Conservation (phyloP, 2,888 invertebrate genomes). For the Alviniconcha strummeri region DNA sequence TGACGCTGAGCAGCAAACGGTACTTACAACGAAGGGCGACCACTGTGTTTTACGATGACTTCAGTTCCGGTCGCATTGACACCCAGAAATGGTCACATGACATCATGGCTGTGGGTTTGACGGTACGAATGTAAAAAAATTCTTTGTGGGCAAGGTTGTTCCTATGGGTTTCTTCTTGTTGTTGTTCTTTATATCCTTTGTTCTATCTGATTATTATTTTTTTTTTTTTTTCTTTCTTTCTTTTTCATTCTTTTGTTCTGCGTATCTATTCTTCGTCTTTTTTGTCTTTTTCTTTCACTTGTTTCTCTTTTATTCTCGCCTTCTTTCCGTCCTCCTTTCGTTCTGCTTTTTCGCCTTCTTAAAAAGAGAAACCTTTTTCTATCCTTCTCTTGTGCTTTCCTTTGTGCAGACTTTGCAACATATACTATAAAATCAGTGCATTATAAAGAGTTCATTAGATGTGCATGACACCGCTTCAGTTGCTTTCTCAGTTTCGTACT, state of each 20-base stretch:
- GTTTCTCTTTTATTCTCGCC: background rate
- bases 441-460: too few relatives aligned
- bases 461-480: too few relatives aligned
- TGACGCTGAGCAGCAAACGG: background rate
- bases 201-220: background rate
- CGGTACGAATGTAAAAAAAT: too few relatives aligned
- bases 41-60: constrained; percentile 28
- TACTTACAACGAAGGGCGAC: constrained; percentile 22
- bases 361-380: background rate
- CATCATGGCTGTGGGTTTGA: constrained; percentile 41
- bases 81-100: constrained; percentile 44
- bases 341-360: background rate
- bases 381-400: background rate
- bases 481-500: too few relatives aligned
- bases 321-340: background rate
- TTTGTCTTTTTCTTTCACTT: background rate
- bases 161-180: background rate
- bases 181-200: background rate
- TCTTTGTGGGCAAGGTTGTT: too few relatives aligned
- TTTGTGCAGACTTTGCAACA: too few relatives aligned
- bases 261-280: background rate
- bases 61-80: constrained; percentile 36
- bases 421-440: too few relatives aligned
- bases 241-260: background rate
- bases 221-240: background rate